Conservation (phyloP, 1,140 invertebrate species). For the Penaeus chinensis region DNA sequence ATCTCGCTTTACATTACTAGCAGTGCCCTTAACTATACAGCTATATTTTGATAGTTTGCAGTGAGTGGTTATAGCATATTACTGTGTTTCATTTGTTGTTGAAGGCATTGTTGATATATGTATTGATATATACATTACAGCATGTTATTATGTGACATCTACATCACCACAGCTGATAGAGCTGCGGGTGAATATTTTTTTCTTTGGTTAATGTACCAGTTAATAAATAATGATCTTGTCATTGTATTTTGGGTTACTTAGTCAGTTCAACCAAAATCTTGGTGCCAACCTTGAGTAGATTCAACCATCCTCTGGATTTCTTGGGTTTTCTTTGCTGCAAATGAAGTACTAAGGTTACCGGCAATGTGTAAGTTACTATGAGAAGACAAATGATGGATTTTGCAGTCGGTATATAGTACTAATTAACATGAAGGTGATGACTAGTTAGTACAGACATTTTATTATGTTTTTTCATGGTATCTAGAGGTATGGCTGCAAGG, state of each 20-base stretch:
- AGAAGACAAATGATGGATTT: no score
- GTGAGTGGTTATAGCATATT: no score
- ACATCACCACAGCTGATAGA: constrained; percentile 24
- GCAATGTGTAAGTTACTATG: no score
- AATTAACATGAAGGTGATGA: no score
- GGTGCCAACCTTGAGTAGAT: constrained; percentile 56
- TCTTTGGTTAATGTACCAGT: constrained; percentile 10
- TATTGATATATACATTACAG: no score
- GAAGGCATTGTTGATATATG: not conserved
- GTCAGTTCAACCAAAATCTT: constrained; percentile 44
- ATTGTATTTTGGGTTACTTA: constrained; percentile 7
- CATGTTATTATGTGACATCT: not conserved
- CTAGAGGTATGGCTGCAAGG: no score
- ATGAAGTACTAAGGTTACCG: not conserved
- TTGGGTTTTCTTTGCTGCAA: constrained; percentile 47
- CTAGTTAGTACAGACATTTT: no score
- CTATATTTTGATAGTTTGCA: no score
- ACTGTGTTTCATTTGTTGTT: constrained; percentile 9
- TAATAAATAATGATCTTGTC: not conserved
- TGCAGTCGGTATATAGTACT: no score
- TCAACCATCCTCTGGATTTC: constrained; percentile 42
- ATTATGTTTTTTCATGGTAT: no score
- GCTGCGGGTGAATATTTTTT: not conserved
- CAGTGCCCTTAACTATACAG: no score
- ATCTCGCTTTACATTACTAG: no score